Evolutionary conservation across 2,888 invertebrate genomes (phyloP), one percentile per base, ranked within the genome.

Genomic region (Nymphalis c-album): DNA sequence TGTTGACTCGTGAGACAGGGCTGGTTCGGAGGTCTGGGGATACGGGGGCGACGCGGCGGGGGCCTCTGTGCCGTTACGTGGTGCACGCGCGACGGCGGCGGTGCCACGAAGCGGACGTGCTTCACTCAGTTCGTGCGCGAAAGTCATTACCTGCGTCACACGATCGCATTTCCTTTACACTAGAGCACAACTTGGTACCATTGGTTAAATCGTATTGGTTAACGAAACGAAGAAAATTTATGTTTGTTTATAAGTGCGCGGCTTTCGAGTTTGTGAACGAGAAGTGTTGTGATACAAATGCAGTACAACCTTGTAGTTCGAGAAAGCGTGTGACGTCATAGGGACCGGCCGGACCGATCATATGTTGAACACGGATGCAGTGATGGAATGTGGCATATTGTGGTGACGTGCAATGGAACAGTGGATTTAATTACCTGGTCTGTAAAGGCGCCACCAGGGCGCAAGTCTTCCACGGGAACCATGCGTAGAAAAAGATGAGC

Each of bases 401-500:
- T 90, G 85, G 87, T 90, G 86, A 90, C 83, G 86, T 86, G 86
- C 84, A 80, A 87, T 89, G 90, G 84, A 88, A 85, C 80, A 80
- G 84, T 86, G 86, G 73, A 74, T 80, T 75, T 81, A 81, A 80
- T 84, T 87, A 86, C 86, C 89, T 88, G 83, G 79, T 77, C 79
- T 80, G 74, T 81, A 70, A 80, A 78, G 80, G 83, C 82, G 82
- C 86, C 86, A 83, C 80, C 84, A 76, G 78, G 85, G 87, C 87
- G 90, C 88, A 85, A 86, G 80, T 86, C 82, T 80, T 83, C 80
- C 74, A 79, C 85, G 85, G 80, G 86, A 90, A 94, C 92, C 93
- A 95, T 94, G 94, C 90, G 93, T 91, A 93, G 93, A 92, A 94
- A 94, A 94, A 93, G 94, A 95, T 95, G 94, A 95, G 93, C 93